phyloP scores from a whole-genome alignment of 2,797 vertebrate species.

The Atherinosoma microstoma region DNA sequence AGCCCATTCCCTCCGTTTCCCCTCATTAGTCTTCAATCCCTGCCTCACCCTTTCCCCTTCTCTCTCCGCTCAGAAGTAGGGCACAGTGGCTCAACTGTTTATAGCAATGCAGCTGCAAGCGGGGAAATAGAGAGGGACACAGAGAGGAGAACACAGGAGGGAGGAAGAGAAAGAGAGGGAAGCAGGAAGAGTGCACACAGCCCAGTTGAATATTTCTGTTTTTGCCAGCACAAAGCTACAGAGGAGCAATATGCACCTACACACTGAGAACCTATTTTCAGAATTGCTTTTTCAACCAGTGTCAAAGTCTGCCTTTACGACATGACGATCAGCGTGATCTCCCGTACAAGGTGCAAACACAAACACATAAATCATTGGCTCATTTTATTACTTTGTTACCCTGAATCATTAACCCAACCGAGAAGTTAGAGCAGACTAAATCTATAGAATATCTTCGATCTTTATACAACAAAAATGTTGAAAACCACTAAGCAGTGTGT shows the following conservation, averaged over 20 bases:
- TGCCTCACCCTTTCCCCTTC: constrained; percentile 49
- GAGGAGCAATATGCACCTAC: constrained; percentile 18
- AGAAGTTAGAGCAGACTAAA: background rate
- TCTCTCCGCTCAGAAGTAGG: constrained; percentile 72
- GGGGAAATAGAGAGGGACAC: constrained; percentile 35
- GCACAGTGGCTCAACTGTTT: constrained; percentile 79
- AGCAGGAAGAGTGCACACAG: constrained; percentile 20
- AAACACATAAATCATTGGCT: constrained; percentile 24
- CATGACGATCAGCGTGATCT: constrained; percentile 16
- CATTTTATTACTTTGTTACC: constrained; percentile 18
- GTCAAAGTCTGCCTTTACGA: constrained; percentile 73
- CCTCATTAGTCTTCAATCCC: constrained; percentile 62
- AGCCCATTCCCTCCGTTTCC: constrained; percentile 34
- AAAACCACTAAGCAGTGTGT: background rate
- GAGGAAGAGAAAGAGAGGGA: constrained; percentile 25
- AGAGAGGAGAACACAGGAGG: constrained; percentile 24
- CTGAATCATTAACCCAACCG: constrained; percentile 52
- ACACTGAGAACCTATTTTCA: constrained; percentile 20
- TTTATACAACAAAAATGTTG: background rate
- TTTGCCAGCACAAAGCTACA: constrained; percentile 8
- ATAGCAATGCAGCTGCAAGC: constrained; percentile 76
- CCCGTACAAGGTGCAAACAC: constrained; percentile 4
- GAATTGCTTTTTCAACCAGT: constrained; percentile 17
- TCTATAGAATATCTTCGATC: background rate
- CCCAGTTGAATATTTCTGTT: constrained; percentile 26